Conservation (phyloP, 1,140 invertebrate genomes). For the Harpegnathos saltator region DNA sequence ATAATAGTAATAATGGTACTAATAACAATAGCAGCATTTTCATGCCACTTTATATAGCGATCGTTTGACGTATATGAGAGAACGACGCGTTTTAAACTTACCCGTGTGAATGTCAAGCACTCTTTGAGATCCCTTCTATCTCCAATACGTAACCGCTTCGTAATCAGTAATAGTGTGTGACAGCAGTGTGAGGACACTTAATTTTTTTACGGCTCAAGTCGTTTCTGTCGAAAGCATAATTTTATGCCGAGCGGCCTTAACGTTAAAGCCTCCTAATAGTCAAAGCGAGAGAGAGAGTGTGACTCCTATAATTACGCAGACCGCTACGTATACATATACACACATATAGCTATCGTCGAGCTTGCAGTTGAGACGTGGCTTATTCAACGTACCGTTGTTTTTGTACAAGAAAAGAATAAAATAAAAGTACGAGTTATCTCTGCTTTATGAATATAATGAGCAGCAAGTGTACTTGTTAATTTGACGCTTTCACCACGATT, state of each 20-base stretch:
- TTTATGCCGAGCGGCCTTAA: not conserved
- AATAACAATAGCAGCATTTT: slow-evolving; percentile 8
- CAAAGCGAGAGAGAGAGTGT: not conserved
- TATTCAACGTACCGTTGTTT: slow-evolving; percentile 17
- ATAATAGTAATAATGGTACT: slow-evolving; percentile 7
- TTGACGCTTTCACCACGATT: slow-evolving; percentile 18
- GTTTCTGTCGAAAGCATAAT: not conserved
- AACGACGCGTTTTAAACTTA: not conserved
- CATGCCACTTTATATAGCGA: not conserved
- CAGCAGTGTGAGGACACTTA: not conserved
- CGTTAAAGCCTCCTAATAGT: not conserved
- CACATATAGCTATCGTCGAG: not conserved
- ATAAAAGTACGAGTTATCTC: slow-evolving; percentile 13
- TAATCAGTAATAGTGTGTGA: not conserved
- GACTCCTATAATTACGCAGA: not conserved
- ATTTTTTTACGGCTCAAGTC: slow-evolving; percentile 14
- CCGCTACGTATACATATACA: not conserved
- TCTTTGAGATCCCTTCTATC: not conserved
- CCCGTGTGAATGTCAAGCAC: not conserved
- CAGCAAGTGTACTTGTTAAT: slow-evolving; percentile 25
- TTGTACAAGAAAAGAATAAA: slow-evolving; percentile 29
- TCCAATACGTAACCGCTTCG: not conserved
- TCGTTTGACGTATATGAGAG: not conserved
- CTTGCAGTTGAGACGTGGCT: not conserved
- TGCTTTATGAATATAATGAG: slow-evolving; percentile 1